These are phyloP conservation scores for Maniola hyperantus DNA, from an alignment of 2,888 invertebrate genomes.

Conservation along the genomic window DNA sequence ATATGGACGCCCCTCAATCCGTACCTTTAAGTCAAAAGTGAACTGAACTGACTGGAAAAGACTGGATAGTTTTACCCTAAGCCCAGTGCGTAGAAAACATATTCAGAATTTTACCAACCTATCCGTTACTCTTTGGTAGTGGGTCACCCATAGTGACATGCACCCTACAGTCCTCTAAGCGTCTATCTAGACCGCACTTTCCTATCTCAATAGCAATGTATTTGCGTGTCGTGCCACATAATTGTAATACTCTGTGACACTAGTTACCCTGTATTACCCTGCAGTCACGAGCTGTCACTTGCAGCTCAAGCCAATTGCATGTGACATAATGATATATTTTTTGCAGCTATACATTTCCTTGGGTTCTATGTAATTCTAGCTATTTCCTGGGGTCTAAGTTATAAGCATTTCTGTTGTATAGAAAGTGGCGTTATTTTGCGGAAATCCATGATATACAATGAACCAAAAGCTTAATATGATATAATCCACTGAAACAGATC, in stretches of 20 bases:
- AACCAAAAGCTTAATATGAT: no score
- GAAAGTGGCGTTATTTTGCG: no score
- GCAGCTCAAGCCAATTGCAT: constrained; percentile 27
- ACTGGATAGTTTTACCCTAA: no score
- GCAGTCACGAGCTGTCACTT: constrained; percentile 29
- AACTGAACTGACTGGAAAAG: no score
- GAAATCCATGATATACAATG: no score
- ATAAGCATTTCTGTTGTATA: no score
- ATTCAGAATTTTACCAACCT: no score
- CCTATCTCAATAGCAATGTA: constrained; percentile 28
- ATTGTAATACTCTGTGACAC: constrained; percentile 33
- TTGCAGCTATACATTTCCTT: constrained; percentile 12
- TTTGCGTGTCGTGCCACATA: constrained; percentile 30
- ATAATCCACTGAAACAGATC: no score
- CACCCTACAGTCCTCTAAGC: constrained; percentile 3
- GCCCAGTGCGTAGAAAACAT: no score
- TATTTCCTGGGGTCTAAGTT: constrained; percentile 22
- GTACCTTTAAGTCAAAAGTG: no score
- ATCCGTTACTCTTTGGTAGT: neutral
- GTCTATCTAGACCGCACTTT: constrained; percentile 33
- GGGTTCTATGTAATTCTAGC: no score
- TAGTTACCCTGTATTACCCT: constrained; percentile 21
- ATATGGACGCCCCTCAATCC: no score
- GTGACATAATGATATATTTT: constrained; percentile 24
- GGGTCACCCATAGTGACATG: neutral